Base-by-base conservation (phyloP, 2,888 invertebrate genomes). In the Nemotelus pantherinus region DNA sequence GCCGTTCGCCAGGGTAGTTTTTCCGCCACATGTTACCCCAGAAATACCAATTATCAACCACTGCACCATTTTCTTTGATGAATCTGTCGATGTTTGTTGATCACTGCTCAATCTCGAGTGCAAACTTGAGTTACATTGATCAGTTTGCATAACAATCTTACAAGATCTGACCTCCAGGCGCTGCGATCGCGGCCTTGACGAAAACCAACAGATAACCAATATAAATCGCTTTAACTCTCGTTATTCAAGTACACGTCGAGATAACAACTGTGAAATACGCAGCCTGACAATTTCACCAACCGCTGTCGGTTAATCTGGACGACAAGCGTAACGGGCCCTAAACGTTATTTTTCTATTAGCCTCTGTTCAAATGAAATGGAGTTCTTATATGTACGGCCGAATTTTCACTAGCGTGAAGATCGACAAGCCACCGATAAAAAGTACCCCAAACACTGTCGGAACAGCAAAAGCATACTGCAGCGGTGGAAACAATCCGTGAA, bases 21-120 rank as follows among this genome's bases (percentile, higher is more conserved):
- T 96, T 0, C 96, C 96, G 41, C 94, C 93, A 83, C 94, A 94
- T 0, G 95, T 95, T 2, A 93, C 93, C 1, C 96, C 94, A 57
- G 93, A 92, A 80, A 95, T 90, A 5, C 94, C 95, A 78, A 93
- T 87, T 74, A 93, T 86, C 57, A 90, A 81, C 90, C 90, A 91
- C 80, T 86, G 89, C 83, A 82, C 90, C 85, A 83, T 90, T 79
- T 87, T 65, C 10, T 44, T 7, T n/a, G 48, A 5, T 25, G 45
- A 43, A 4, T 9, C 65, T 9, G 41, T 5, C 10, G 53, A 53
- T 0, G 50, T 44, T 6, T 43, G 76, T 3, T 57, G 64, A 10
- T 50, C 7, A 65, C 44, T 50, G 44, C 3, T 65, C 3, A 41
- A 6, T 65, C 45, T 43, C 3, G 64, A 53, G n/a, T 76, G 64